Evolutionary conservation across 1,140 invertebrate species (phyloP).

Genomic region (Hypothenemus hampei): DNA sequence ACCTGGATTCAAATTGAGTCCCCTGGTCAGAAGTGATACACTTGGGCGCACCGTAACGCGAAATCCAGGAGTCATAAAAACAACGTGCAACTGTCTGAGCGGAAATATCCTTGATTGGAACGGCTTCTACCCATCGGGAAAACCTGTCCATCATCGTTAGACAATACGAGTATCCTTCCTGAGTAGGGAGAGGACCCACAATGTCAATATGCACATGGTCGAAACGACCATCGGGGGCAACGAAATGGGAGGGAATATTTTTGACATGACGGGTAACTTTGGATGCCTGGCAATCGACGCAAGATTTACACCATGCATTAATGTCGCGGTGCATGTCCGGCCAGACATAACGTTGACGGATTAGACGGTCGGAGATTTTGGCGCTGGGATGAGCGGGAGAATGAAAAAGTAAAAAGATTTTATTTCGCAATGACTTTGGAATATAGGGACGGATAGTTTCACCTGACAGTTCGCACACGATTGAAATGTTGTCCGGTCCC

Average conservation of each 20-base stretch:
- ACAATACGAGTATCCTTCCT: too few relatives aligned
- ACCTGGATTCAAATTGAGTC: slow-evolving; percentile 41
- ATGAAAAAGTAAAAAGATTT: not conserved
- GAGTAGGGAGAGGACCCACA: slow-evolving; percentile 37
- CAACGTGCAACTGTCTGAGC: slow-evolving; percentile 41
- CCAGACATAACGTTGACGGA: slow-evolving; percentile 31
- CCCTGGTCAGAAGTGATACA: slow-evolving; percentile 47
- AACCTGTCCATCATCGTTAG: slow-evolving; percentile 46
- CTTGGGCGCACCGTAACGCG: slow-evolving; percentile 42
- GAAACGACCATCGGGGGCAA: slow-evolving; percentile 29
- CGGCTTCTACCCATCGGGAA: slow-evolving; percentile 46
- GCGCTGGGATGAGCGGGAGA: slow-evolving; percentile 34
- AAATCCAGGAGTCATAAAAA: slow-evolving; percentile 39
- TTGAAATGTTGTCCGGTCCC: not conserved
- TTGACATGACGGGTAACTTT: slow-evolving; percentile 36
- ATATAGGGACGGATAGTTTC: not conserved
- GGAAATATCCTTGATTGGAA: slow-evolving; percentile 39
- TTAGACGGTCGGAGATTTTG: slow-evolving; percentile 21
- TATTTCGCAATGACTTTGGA: not conserved
- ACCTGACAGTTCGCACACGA: not conserved
- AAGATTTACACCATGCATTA: slow-evolving; percentile 27
- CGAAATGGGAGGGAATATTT: slow-evolving; percentile 29
- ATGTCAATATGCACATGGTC: slow-evolving; percentile 41
- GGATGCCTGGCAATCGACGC: slow-evolving; percentile 35
- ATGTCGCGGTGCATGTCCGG: slow-evolving; percentile 34